A percentile compares a stretch with the other conserved stretches of the same genome.
Conservation (phyloP, 2,113 vertebrate genomes). For the Hypocryptadius cinnamomeus region DNA sequence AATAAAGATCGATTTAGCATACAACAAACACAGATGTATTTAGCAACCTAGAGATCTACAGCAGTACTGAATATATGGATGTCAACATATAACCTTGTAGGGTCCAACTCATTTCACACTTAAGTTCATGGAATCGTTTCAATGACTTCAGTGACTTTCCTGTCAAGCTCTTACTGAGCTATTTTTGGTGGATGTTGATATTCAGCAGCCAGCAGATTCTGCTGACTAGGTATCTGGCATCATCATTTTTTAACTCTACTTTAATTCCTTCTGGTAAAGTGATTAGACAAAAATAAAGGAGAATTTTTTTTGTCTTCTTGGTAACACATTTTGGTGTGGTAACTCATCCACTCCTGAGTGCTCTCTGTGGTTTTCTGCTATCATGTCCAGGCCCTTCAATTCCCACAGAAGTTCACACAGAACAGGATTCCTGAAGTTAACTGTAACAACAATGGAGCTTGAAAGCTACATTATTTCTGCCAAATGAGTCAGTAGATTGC, state of each 20-base stretch:
- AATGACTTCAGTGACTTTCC: constrained; percentile 39
- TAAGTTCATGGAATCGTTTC: constrained; percentile 35
- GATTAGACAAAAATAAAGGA: neutral
- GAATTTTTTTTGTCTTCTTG: neutral
- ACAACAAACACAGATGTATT: neutral
- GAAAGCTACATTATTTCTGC: neutral
- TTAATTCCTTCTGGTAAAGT: neutral
- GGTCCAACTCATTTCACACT: neutral
- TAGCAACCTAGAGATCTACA: neutral
- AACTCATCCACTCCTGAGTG: neutral
- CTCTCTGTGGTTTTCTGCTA: neutral
- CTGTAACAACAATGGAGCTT: neutral
- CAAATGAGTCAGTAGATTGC: neutral
- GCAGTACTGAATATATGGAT: neutral
- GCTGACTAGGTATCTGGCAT: constrained; percentile 18
- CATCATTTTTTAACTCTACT: constrained; percentile 34
- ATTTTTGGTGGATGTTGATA: constrained; percentile 50
- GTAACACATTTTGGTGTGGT: neutral
- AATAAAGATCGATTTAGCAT: neutral
- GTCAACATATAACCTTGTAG: neutral
- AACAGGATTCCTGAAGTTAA: neutral
- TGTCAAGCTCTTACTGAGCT: constrained; percentile 9
- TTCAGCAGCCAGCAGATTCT: constrained; percentile 40
- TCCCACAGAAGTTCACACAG: neutral
- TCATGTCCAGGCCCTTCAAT: neutral